Percentiles rank a stretch among this genome's conserved stretches.
Conservation (phyloP, 2,113 vertebrate genomes). For the Ophthalmolycus amberensis region DNA sequence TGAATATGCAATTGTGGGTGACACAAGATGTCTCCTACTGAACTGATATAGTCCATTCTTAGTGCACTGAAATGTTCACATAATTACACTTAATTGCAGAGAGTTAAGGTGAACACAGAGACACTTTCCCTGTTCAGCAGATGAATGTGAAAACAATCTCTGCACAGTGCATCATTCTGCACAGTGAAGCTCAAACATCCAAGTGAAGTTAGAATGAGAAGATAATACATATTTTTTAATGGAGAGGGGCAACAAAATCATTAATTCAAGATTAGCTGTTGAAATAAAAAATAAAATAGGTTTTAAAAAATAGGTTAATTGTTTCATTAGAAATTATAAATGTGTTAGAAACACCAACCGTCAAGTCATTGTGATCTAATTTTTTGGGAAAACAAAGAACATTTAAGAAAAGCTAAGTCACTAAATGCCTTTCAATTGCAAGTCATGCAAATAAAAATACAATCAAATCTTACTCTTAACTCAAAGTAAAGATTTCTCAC, state of each 20-base stretch:
- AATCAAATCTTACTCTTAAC: neutral
- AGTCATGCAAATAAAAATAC: neutral
- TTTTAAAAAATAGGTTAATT: neutral
- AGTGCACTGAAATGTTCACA: no score
- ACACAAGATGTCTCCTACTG: neutral
- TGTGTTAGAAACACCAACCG: neutral
- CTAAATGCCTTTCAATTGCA: neutral
- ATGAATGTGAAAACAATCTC: neutral
- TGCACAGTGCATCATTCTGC: neutral
- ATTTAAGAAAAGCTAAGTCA: neutral
- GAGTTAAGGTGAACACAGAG: no score
- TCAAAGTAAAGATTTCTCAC: slow-evolving; percentile 71
- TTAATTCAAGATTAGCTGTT: neutral
- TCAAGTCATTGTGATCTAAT: no score
- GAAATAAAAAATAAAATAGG: neutral
- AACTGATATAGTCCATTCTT: neutral
- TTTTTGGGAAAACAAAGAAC: neutral
- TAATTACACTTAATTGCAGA: no score
- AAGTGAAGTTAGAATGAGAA: neutral
- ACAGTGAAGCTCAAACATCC: neutral
- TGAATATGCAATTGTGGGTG: neutral
- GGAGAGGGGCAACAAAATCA: neutral
- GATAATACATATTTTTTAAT: neutral
- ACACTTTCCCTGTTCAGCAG: no score
- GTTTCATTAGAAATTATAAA: neutral